phyloP scores from a whole-genome alignment of 2,797 vertebrate genomes.

The Ctenopoma multispine region DNA sequence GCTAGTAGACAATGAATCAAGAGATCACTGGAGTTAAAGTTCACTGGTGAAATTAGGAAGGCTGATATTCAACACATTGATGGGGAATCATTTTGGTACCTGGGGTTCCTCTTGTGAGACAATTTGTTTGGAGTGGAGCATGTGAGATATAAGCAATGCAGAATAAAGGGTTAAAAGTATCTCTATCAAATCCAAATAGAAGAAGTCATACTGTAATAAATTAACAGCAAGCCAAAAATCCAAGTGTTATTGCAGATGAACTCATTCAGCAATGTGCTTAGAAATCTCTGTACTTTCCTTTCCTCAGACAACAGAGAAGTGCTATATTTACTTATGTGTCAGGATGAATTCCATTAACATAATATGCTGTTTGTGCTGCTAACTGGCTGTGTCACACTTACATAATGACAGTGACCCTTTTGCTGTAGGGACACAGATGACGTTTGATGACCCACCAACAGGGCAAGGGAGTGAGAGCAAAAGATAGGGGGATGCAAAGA shows the following conservation, averaged over 20 bases:
- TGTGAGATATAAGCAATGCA: neutral
- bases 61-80: neutral
- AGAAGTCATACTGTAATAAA: neutral
- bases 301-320: slow-evolving; percentile 16
- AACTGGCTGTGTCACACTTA: slow-evolving; percentile 60
- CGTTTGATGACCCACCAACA: slow-evolving; percentile 26
- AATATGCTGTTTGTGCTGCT: slow-evolving; percentile 27
- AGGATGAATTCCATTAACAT: slow-evolving; percentile 38
- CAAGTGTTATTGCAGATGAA: neutral
- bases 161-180: neutral
- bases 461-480: slow-evolving; percentile 8
- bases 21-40: neutral
- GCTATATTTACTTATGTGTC: slow-evolving; percentile 48
- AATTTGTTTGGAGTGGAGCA: neutral
- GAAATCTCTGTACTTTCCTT: neutral
- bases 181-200: slow-evolving; percentile 2
- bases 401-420: slow-evolving; percentile 62
- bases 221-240: neutral
- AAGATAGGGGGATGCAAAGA: slow-evolving; percentile 1
- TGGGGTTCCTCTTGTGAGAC: neutral
- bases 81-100: neutral
- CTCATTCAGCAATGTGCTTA: slow-evolving; percentile 2
- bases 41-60: neutral
- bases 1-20: neutral
- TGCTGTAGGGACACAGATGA: slow-evolving; percentile 45